Evolutionary conservation across 2,113 vertebrate genomes (phyloP).

Genomic region (Dryoscopus gambensis): DNA sequence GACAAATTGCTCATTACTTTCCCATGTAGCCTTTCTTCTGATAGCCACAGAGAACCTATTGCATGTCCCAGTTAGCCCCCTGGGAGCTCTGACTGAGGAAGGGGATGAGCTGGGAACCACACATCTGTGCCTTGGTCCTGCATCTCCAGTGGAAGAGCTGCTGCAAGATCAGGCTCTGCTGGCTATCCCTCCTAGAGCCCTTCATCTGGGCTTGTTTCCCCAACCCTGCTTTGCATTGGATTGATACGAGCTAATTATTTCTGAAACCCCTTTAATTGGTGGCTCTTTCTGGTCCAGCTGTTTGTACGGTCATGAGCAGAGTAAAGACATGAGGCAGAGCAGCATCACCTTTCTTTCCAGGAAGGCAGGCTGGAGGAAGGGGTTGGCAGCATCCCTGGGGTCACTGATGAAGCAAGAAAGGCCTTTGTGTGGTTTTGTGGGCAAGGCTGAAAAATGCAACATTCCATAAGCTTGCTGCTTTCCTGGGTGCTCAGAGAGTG

Average conservation of each 20-base stretch:
- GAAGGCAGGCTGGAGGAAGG: neutral
- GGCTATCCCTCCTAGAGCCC: neutral
- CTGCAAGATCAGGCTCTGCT: neutral
- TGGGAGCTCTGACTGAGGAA: neutral
- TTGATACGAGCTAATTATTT: neutral
- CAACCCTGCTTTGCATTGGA: neutral
- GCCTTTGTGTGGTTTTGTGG: neutral
- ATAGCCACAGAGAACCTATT: neutral
- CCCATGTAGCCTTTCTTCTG: neutral
- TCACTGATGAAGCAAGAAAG: neutral
- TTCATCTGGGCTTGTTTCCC: neutral
- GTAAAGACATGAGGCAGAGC: neutral
- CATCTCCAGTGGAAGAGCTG: neutral
- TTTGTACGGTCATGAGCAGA: neutral
- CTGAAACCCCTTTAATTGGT: neutral
- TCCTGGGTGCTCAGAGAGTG: neutral
- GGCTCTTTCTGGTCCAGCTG: neutral
- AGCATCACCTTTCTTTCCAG: neutral
- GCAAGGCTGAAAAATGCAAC: neutral
- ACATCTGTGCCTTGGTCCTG: neutral
- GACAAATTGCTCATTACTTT: neutral
- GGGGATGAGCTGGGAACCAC: neutral
- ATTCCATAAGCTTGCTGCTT: neutral
- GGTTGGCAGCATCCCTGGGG: neutral
- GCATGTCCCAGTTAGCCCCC: fast-evolving